Evolutionary conservation across 2,797 vertebrate species (phyloP).

Genomic region (Anniella stebbinsi): DNA sequence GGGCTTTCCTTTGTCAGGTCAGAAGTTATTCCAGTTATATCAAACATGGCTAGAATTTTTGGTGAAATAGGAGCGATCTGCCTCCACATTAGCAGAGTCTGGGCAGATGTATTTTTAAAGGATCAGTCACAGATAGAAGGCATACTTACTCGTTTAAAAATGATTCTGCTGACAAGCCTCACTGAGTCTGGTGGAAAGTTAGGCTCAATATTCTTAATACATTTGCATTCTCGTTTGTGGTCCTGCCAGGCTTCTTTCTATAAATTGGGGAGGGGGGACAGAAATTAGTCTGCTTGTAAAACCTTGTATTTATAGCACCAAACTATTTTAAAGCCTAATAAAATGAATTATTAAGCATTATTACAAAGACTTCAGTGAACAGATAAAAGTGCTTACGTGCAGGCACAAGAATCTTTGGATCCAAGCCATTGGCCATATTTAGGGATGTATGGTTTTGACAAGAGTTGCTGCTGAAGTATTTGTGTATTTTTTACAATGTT

Average conservation of each 20-base stretch:
- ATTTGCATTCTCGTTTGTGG: slow-evolving; percentile 92
- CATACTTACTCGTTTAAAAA: slow-evolving; percentile 88
- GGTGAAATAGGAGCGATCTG: not conserved
- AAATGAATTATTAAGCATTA: not conserved
- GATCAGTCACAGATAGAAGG: slow-evolving; percentile 1
- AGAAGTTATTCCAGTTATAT: not conserved
- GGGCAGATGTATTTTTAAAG: slow-evolving; percentile 20
- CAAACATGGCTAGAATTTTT: not conserved
- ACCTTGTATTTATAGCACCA: not conserved
- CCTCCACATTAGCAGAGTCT: not conserved
- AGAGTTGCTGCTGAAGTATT: not conserved
- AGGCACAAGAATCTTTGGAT: not conserved
- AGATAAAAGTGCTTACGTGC: not conserved
- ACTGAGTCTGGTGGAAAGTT: slow-evolving; percentile 92
- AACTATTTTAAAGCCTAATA: not conserved
- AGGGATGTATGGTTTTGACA: not conserved
- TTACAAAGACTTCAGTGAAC: not conserved
- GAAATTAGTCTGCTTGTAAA: not conserved
- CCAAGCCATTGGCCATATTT: not conserved
- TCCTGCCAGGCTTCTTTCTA: slow-evolving; percentile 91
- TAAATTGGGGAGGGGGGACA: slow-evolving; percentile 9
- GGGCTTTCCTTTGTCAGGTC: not conserved
- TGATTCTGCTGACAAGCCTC: slow-evolving; percentile 88
- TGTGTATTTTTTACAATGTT: not conserved
- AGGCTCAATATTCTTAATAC: slow-evolving; percentile 85